Base-by-base conservation (phyloP, 1,140 invertebrate species). In the Drosophila funebris region DNA sequence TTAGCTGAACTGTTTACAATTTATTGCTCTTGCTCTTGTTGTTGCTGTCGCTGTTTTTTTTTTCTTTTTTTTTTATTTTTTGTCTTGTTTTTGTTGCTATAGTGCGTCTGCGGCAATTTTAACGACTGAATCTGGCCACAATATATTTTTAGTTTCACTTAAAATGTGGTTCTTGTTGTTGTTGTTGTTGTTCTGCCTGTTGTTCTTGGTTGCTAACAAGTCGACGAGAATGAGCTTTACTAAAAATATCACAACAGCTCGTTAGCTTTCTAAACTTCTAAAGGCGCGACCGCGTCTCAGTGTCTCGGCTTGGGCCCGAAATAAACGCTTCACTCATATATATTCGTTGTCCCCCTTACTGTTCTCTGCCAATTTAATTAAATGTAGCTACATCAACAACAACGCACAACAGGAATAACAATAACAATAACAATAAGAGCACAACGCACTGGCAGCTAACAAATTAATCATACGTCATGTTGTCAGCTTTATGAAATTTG, bases 401-500 rank as follows among this genome's bases (percentile, higher is more conserved):
- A 20, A 27, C n/a, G n/a, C 14, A 11, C 57, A 29, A 29, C n/a
- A n/a, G n/a, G n/a, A n/a, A n/a, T n/a, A 27, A 39, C 57, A 52
- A 37, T 22, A 22, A 39, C 2, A 27, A 14, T 36, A 67, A 9
- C 54, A 60, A 62, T 36, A 43, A n/a, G n/a, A n/a, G n/a, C 41
- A 41, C 5, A 39, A 11, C 27, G 13, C 33, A 67, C 27, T 36
- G 33, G 61, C 58, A 58, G 63, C 67, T 27, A 37, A 43, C 62
- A 78, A 72, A 85, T 85, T 88, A 87, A 85, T 85, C 82, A 87
- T 85, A 73, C 71, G 83, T 82, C 82, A 88, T 63, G 83, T 82
- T 85, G 82, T 82, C 82, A 82, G 82, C 71, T 85, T 75, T 88
- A 66, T 78, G 83, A 88, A 82, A 78, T 57, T 29, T 61, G 39